Conservation (phyloP, 2,797 vertebrate genomes). For the Enteromius argenteus region DNA sequence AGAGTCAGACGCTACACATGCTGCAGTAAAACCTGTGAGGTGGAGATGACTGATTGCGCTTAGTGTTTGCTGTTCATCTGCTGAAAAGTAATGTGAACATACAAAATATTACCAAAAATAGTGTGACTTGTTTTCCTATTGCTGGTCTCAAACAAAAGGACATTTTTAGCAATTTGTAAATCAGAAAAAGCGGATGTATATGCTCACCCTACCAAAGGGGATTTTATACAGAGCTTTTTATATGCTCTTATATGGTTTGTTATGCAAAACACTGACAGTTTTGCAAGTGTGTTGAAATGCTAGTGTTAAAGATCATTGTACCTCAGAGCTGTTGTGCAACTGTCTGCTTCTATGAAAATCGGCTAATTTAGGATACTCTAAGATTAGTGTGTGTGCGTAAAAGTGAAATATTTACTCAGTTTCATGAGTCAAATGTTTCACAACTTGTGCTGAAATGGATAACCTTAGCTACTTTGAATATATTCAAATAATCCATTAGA, state of each 20-base stretch:
- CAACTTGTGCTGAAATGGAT: not conserved
- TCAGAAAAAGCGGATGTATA: not conserved
- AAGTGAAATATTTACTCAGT: not conserved
- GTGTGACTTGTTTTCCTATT: not conserved
- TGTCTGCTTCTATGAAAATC: not conserved
- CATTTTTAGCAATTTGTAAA: not conserved
- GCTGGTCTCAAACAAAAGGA: not conserved
- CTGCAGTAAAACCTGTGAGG: not conserved
- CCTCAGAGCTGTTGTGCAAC: constrained; percentile 24
- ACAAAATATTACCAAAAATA: not conserved
- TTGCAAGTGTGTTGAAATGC: constrained; percentile 1
- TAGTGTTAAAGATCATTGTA: not conserved
- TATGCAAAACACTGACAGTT: not conserved
- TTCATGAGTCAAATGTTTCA: not conserved
- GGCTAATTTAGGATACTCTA: not conserved
- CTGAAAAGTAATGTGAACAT: not conserved
- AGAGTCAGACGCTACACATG: constrained; percentile 58
- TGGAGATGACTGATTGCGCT: not conserved
- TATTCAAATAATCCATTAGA: not conserved
- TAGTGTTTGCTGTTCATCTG: not conserved
- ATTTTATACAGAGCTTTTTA: not conserved
- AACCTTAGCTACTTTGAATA: not conserved
- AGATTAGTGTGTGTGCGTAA: not conserved
- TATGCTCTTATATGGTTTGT: not conserved
- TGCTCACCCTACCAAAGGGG: not conserved